These are phyloP conservation scores for Maniola hyperantus DNA, from an alignment of 2,888 invertebrate genomes.

Conservation along the genomic window DNA sequence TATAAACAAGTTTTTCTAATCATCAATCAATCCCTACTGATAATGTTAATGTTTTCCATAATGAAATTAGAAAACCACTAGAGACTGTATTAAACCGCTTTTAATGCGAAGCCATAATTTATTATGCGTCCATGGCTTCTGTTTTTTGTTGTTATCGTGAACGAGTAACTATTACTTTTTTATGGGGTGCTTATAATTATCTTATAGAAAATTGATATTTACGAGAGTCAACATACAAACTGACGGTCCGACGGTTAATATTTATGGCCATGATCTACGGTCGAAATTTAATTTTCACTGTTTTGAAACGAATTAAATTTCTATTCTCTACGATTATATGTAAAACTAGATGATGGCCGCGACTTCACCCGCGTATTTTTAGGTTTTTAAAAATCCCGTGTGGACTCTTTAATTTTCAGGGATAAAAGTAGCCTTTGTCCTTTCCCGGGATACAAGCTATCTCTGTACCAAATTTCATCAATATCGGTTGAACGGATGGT, in stretches of 20 bases:
- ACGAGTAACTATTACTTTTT: slow-evolving; percentile 9
- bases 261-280: background rate
- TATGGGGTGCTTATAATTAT: slow-evolving; percentile 1
- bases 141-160: slow-evolving; percentile 18
- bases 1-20: slow-evolving; percentile 14
- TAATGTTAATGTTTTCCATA: slow-evolving; percentile 9
- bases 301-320: too few relatives aligned
- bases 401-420: too few relatives aligned
- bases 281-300: background rate
- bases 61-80: slow-evolving; percentile 17
- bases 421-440: too few relatives aligned
- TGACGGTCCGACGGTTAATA: background rate
- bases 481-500: too few relatives aligned
- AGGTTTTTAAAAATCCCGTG: too few relatives aligned
- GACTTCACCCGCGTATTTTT: too few relatives aligned
- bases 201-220: slow-evolving; percentile 18
- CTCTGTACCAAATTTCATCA: too few relatives aligned
- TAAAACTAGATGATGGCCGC: too few relatives aligned
- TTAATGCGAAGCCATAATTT: slow-evolving; percentile 16
- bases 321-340: too few relatives aligned
- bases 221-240: background rate
- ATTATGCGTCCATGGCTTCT: slow-evolving; percentile 9
- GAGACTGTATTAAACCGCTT: slow-evolving; percentile 13
- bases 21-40: slow-evolving; percentile 8
- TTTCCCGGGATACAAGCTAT: too few relatives aligned